Evolutionary conservation across 2,113 vertebrate species (phyloP).

Genomic region (Seriola dumerili): DNA sequence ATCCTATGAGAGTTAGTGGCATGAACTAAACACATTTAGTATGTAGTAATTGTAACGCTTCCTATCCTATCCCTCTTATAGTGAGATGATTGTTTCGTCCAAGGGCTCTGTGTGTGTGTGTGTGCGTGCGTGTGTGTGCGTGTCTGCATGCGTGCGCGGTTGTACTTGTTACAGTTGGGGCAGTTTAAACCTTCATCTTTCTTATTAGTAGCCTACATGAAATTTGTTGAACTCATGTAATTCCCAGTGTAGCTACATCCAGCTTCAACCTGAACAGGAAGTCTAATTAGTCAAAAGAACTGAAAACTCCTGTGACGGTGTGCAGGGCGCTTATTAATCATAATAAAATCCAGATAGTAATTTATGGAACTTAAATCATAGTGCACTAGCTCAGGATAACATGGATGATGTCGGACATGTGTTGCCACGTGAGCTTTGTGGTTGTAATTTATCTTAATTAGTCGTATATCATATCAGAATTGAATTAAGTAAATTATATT

Average conservation of each 20-base stretch:
- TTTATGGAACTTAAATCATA: background rate
- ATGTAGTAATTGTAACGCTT: too few species aligned
- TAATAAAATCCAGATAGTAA: background rate
- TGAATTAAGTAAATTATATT: background rate
- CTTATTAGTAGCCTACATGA: background rate
- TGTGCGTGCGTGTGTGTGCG: background rate
- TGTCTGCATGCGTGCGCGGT: background rate
- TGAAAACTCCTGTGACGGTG: background rate
- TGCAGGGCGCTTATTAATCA: background rate
- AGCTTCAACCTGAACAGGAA: background rate
- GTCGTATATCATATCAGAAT: background rate
- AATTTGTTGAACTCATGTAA: background rate
- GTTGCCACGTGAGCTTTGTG: background rate
- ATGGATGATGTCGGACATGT: background rate
- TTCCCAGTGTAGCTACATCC: background rate
- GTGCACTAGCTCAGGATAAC: background rate
- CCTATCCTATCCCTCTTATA: too few species aligned
- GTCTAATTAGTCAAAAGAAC: conserved; percentile 1
- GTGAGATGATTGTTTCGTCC: too few species aligned
- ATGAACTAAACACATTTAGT: background rate
- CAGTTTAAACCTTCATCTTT: background rate
- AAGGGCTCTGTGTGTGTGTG: background rate
- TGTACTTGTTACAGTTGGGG: background rate
- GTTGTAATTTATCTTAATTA: background rate
- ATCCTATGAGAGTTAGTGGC: background rate